phyloP scores from a whole-genome alignment of 2,797 vertebrate species.

The Mareca penelope region DNA sequence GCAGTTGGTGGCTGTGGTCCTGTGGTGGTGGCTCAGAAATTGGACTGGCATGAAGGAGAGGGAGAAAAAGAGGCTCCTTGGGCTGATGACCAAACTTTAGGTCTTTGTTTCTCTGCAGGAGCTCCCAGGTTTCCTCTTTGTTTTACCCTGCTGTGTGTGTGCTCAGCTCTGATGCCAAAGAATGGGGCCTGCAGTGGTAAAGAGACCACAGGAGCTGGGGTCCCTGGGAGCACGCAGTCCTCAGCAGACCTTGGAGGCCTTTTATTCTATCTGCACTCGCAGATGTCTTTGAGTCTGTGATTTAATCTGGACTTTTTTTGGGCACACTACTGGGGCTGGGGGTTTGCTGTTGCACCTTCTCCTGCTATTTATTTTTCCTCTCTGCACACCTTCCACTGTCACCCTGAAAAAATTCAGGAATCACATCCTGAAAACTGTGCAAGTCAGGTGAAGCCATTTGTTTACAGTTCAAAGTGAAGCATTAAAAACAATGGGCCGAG shows the following conservation, averaged over 20 bases:
- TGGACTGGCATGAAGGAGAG: background rate
- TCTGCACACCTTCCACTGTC: background rate
- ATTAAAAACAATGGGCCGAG: constrained; percentile 47
- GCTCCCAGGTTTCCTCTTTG: background rate
- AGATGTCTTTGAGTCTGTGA: background rate
- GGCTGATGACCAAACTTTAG: background rate
- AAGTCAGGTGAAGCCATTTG: constrained; percentile 57
- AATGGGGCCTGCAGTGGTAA: background rate
- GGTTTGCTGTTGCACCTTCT: background rate
- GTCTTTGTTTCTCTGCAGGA: background rate
- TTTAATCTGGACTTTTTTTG: background rate
- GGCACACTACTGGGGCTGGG: background rate
- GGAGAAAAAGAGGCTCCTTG: background rate
- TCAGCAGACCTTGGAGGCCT: background rate
- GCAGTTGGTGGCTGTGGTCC: background rate
- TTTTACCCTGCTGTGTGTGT: background rate
- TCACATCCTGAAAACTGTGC: constrained; percentile 15
- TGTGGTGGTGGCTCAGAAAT: background rate
- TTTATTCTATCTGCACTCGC: background rate
- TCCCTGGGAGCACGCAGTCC: background rate
- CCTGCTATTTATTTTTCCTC: background rate
- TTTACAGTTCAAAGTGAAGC: constrained; percentile 51
- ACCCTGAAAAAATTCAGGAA: background rate
- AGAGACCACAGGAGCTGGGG: background rate
- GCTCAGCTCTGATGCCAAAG: background rate